Percentiles rank a stretch among this genome's conserved stretches.
phyloP scores from a whole-genome alignment of 1,140 invertebrate genomes.

The Solen grandis region DNA sequence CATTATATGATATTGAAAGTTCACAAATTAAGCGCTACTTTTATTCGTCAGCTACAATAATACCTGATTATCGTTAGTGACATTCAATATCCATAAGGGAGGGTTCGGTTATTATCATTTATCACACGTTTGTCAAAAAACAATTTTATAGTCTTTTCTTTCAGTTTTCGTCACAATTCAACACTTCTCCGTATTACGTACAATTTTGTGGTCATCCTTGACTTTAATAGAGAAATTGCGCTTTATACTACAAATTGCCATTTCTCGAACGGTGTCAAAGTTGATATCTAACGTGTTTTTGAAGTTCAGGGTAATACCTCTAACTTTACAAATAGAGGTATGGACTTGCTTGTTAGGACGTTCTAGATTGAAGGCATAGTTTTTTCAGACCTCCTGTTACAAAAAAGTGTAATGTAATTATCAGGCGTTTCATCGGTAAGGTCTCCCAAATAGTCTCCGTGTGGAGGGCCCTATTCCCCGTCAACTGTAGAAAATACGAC shows the following conservation, averaged over 20 bases:
- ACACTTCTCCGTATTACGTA: no score
- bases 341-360: background rate
- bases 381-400: conserved; percentile 26
- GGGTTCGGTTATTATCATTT: background rate
- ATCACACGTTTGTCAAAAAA: conserved; percentile 5
- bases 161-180: no score
- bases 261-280: background rate
- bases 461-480: background rate
- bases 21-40: no score
- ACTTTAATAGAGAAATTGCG: no score
- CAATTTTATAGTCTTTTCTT: background rate
- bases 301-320: conserved; percentile 32
- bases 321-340: background rate
- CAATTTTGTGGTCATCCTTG: no score
- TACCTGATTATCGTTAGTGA: no score
- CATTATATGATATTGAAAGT: no score
- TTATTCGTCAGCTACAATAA: no score
- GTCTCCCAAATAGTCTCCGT: background rate
- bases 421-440: background rate
- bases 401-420: conserved; percentile 4
- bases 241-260: no score
- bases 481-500: conserved; percentile 67
- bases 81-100: no score
- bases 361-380: conserved; percentile 14
- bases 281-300: conserved; percentile 24